Base-by-base conservation (phyloP, 2,888 invertebrate species). In the Noctua fimbriata region DNA sequence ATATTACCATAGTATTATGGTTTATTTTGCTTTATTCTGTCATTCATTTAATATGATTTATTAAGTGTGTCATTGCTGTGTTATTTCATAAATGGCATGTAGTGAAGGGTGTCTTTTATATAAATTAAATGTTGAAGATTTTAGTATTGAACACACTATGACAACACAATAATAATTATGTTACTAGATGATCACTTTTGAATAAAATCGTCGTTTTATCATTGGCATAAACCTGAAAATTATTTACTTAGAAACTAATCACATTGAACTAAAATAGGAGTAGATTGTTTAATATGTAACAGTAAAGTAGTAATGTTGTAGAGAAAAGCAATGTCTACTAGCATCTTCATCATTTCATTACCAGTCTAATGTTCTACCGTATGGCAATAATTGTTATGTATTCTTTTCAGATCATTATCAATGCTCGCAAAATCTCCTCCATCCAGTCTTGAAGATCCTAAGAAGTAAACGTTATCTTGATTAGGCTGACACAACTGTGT, bases 401-500 rank as follows among this genome's bases (percentile, higher is more conserved):
- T 84, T 91, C 66, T 91, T 96, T 95, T 76, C 96, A 97, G 96
- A 93, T 97, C 97, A 49, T 93, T 97, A 49, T 94, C 96, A 60
- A 95, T 95, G 95, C 92, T 96, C 70, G 94, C 96, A 5, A 96
- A 95, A 90, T 95, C 96, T 74, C 95, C 96, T 81, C 94, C 94
- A 79, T 94, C 95, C 81, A 95, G 95, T 86, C 88, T 95, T 81
- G 96, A 96, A 78, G 95, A 94, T 73, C 79, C 90, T 76, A 96
- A 95, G 91, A 95, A 96, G 89, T 96, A 94, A 89, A 93, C 88
- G 60, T 63, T 69, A 89, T 81, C 36, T 65, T 12, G 79, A 80
- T 72, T 86, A 76, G 75, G 60, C 36, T 69, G 52, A 55, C 69
- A 83, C 73, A 66, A 67, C 60, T 82, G 79, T 76, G 72, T 69